Evolutionary conservation across 2,888 invertebrate species (phyloP), one percentile per base, ranked within the genome.

Genomic region (Sinohyriopsis cumingii): DNA sequence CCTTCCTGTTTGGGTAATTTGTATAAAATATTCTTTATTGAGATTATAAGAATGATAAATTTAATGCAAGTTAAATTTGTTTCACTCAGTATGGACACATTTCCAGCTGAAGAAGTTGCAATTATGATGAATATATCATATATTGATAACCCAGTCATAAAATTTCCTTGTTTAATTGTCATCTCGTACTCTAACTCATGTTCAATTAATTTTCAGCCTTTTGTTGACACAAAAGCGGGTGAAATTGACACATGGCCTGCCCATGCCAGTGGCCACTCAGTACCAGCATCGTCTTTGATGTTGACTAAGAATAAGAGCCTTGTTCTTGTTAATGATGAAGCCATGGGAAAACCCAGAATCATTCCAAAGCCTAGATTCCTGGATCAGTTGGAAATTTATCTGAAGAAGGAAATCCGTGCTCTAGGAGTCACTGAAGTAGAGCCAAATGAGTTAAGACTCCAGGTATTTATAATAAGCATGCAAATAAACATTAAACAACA

Each of bases 241-340:
- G 86, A 83, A 55, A 73, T 89, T 63, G 89, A 89, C 71, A 87
- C 88, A n/a, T 90, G 89, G 89, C 89, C 90, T 60, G 89, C 89
- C 2, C 89, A 90, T 84, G 87, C 89, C n/a, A 86, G 88, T 75
- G 86, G 88, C 33, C 85, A 86, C 55, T 82, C 82, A 7, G 70
- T 84, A 12, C 81, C 86, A 1, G 68, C 82, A 7, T 82, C 84
- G 6, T 80, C 86, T 7, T 78, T 88, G 24, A 77, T 81, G 68
- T 75, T 90, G 70, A 86, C 87, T 45, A 89, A 87, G 68, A 84
- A 85, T 71, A 88, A 88, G 69, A 83, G 82, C 53, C 75, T 90
- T 24, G 79, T 88, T 6, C 72, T 89, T 45, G 78, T 86, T 54
- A 86, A 85, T 77, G 88, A 89, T 57, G 87, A 85, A 68, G 84